Evolutionary conservation across 2,113 vertebrate species (phyloP).

Genomic region (Anoplopoma fimbria): DNA sequence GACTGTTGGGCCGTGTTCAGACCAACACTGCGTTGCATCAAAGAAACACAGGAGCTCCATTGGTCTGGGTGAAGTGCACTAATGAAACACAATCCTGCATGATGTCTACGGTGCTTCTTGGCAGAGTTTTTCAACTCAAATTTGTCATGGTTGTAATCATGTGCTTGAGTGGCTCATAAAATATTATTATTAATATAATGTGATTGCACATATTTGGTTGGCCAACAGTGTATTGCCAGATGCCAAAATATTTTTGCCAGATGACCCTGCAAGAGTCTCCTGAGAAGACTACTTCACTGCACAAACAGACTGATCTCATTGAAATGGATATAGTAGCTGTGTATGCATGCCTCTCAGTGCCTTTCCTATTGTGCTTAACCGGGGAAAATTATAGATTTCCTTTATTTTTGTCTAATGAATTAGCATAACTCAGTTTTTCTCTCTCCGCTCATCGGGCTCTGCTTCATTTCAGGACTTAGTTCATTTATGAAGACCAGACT

Average conservation of each 20-base stretch:
- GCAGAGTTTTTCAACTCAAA: not conserved
- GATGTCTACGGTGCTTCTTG: not conserved
- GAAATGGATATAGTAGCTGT: not conserved
- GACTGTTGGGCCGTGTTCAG: slow-evolving; percentile 20
- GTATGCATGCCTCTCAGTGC: not conserved
- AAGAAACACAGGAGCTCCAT: not conserved
- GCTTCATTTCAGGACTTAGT: slow-evolving; percentile 47
- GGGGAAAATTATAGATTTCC: slow-evolving; percentile 2
- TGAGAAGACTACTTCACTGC: not conserved
- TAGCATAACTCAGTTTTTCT: slow-evolving; percentile 37
- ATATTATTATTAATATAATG: not conserved
- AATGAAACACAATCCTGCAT: not conserved
- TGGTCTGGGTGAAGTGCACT: not conserved
- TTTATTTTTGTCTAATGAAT: slow-evolving; percentile 41
- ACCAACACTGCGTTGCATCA: not conserved
- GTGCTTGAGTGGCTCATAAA: not conserved
- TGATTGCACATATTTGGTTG: slow-evolving; percentile 1
- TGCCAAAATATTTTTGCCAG: not conserved
- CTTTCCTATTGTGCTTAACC: not conserved
- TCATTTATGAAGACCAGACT: slow-evolving; percentile 67
- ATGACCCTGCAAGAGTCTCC: not conserved
- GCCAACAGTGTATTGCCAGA: not conserved
- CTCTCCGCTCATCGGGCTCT: slow-evolving; percentile 48
- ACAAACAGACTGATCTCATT: slow-evolving; percentile 1
- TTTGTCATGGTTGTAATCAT: not conserved